phyloP scores from a whole-genome alignment of 2,888 invertebrate genomes.

The Orthosia incerta region DNA sequence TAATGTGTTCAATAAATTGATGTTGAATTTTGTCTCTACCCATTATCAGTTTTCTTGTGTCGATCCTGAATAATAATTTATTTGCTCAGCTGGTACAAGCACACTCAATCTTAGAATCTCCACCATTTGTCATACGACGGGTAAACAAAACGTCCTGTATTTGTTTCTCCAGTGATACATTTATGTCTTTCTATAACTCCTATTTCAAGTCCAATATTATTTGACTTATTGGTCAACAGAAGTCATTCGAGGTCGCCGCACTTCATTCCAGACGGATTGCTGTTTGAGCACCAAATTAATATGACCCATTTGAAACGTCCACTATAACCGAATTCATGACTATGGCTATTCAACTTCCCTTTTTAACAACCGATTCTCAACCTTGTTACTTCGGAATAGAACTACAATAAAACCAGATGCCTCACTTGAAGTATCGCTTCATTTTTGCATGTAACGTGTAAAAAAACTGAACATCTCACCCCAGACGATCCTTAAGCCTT shows the following conservation, averaged over 20 bases:
- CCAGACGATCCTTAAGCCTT: conserved; percentile 69
- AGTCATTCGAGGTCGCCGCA: conserved; percentile 9
- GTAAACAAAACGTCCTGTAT: conserved; percentile 21
- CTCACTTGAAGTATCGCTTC: conserved; percentile 46
- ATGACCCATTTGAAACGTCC: conserved; percentile 33
- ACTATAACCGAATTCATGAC: conserved; percentile 37
- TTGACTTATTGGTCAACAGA: conserved; percentile 17
- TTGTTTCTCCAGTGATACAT: conserved; percentile 13
- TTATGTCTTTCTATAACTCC: background rate
- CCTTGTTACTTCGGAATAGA: conserved; percentile 34
- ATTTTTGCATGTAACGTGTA: conserved; percentile 57
- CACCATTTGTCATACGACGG: conserved; percentile 4
- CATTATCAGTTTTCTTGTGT: background rate
- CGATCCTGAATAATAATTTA: background rate
- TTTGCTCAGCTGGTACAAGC: background rate
- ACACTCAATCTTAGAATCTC: background rate
- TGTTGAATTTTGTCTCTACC: background rate
- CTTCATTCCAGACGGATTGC: conserved; percentile 17
- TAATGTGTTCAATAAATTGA: background rate
- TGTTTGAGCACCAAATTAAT: conserved; percentile 35
- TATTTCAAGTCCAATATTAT: conserved; percentile 21
- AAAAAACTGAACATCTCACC: conserved; percentile 68
- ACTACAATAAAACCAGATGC: conserved; percentile 45
- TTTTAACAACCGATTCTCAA: conserved; percentile 23
- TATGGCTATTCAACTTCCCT: conserved; percentile 4